These are phyloP conservation scores for Amphipyra berbera DNA, from an alignment of 2,888 invertebrate genomes.

Conservation along the genomic window DNA sequence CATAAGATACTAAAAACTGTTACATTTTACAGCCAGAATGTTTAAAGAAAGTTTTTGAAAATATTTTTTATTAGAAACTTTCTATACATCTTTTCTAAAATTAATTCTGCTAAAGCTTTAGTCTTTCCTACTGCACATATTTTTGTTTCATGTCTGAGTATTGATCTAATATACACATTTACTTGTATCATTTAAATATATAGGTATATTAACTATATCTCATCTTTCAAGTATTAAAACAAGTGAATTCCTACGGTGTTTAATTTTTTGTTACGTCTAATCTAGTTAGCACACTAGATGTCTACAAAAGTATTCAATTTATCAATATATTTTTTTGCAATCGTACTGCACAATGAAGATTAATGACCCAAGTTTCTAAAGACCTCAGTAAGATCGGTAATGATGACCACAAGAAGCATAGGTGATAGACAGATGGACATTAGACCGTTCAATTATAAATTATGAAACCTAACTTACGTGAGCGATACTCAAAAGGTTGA, in stretches of 20 bases:
- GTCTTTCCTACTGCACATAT: no score
- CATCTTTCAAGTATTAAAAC: no score
- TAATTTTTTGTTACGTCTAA: no score
- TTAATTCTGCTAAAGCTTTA: no score
- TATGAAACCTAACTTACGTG: slow-evolving; percentile 2
- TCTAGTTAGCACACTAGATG: slow-evolving; percentile 1
- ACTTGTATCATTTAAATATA: no score
- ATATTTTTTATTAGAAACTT: no score
- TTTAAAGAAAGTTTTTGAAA: no score
- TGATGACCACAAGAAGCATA: slow-evolving; percentile 14
- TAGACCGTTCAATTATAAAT: neutral
- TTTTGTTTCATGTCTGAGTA: no score
- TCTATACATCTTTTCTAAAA: no score
- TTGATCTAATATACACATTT: no score
- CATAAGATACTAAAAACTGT: neutral
- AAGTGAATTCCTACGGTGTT: no score
- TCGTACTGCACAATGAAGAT: slow-evolving; percentile 1
- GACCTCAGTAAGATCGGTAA: slow-evolving; percentile 2
- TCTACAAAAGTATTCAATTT: neutral
- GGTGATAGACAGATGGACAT: slow-evolving; percentile 4
- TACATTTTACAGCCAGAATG: neutral
- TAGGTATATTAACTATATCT: no score
- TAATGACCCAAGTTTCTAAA: slow-evolving; percentile 26
- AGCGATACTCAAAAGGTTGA: slow-evolving; percentile 6
- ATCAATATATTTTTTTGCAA: slow-evolving; percentile 11